Conservation (phyloP, 1,140 invertebrate genomes). For the Lepidotrigona ventralis region DNA sequence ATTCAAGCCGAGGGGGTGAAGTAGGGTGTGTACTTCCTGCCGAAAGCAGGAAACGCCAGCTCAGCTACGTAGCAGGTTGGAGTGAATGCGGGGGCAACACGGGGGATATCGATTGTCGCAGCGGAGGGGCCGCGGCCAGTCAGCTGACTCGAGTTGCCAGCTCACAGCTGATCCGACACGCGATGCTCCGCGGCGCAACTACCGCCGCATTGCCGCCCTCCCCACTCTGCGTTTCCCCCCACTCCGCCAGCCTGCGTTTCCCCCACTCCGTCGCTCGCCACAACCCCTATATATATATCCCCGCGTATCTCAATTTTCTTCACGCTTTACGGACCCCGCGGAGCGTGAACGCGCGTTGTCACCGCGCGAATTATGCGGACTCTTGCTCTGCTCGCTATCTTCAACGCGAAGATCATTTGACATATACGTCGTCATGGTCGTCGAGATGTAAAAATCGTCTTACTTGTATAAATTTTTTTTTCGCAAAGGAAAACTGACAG, state of each 20-base stretch:
- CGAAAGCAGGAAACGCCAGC: background rate
- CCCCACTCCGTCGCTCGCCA: background rate
- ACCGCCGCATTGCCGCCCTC: conserved; percentile 69
- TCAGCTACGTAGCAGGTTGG: background rate
- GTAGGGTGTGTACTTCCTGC: background rate
- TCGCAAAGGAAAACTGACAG: background rate
- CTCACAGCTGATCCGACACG: conserved; percentile 72
- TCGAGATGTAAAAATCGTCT: background rate
- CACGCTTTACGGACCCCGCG: background rate
- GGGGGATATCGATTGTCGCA: conserved; percentile 72
- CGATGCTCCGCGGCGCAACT: conserved; percentile 70
- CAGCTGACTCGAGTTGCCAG: conserved; percentile 75
- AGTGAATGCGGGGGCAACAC: conserved; percentile 37
- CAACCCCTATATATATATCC: background rate
- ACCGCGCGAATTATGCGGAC: conserved; percentile 26
- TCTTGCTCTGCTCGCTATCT: background rate
- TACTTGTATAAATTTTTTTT: background rate
- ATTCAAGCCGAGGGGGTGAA: background rate
- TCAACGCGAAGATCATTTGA: background rate
- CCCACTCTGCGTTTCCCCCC: background rate
- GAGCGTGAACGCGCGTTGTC: background rate
- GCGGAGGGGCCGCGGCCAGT: conserved; percentile 59
- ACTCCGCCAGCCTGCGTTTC: background rate
- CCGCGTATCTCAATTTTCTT: conserved; percentile 20
- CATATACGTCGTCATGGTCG: background rate